A percentile compares a stretch with the other conserved stretches of the same genome.
Conservation (phyloP, 1,140 invertebrate species). For the Marisa cornuarietis region DNA sequence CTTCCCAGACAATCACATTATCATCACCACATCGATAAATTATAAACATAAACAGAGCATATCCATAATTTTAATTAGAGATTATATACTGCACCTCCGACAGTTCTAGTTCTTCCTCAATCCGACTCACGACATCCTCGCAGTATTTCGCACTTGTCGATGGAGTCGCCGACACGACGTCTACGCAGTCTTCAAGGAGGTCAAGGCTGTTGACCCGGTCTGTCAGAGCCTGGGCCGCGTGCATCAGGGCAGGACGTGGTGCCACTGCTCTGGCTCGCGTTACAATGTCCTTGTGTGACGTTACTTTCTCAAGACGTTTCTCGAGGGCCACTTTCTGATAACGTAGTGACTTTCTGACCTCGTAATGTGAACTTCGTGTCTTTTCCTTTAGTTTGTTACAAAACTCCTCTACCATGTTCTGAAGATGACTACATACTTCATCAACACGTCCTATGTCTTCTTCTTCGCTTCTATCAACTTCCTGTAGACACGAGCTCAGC, state of each 20-base stretch:
- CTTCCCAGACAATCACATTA: too few relatives aligned
- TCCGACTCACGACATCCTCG: background rate
- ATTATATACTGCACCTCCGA: too few relatives aligned
- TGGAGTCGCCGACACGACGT: background rate
- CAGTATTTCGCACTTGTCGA: background rate
- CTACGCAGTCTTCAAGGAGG: background rate
- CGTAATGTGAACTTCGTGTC: background rate
- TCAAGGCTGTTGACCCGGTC: too few relatives aligned
- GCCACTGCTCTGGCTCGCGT: background rate
- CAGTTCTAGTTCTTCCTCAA: background rate
- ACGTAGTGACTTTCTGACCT: background rate
- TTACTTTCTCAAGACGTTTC: background rate
- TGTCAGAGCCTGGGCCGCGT: too few relatives aligned
- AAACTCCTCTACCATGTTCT: background rate
- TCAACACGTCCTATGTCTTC: background rate
- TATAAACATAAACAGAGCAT: too few relatives aligned
- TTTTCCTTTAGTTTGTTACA: background rate
- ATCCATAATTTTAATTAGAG: too few relatives aligned
- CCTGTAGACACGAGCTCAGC: background rate
- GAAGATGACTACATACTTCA: background rate
- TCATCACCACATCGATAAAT: too few relatives aligned
- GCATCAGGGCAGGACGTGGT: background rate
- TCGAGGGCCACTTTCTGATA: background rate
- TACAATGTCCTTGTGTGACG: background rate
- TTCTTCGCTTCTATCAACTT: background rate